Percentiles rank a stretch among this genome's conserved stretches.
These are phyloP conservation scores for Poecile atricapillus DNA, from an alignment of 2,113 vertebrate species.

Conservation along the genomic window DNA sequence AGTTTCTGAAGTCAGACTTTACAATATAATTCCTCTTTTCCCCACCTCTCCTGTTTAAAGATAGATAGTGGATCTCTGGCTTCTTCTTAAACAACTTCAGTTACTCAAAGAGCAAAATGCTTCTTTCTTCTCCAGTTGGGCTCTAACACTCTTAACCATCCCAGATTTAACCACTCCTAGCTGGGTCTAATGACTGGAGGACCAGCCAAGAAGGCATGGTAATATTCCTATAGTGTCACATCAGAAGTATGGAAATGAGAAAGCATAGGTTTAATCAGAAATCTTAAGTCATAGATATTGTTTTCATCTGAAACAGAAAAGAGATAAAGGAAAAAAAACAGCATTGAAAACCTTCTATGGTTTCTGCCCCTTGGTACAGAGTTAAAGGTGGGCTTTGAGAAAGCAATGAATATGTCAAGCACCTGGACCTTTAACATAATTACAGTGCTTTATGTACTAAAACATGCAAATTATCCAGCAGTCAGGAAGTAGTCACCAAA, in stretches of 20 bases:
- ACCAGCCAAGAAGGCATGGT: neutral
- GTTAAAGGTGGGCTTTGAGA: neutral
- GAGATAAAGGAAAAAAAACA: neutral
- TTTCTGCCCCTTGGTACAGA: neutral
- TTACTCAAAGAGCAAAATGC: neutral
- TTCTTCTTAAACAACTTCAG: neutral
- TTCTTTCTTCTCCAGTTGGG: neutral
- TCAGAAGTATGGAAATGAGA: neutral
- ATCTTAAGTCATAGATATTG: neutral
- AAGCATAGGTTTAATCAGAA: neutral
- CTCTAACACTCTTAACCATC: neutral
- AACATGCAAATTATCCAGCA: neutral
- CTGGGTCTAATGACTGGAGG: neutral
- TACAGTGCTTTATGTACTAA: neutral
- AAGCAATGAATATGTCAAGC: neutral
- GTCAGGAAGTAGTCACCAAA: neutral
- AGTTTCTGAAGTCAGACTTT: neutral
- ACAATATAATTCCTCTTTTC: neutral
- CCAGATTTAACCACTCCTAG: neutral
- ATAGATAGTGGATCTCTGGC: neutral
- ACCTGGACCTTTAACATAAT: neutral
- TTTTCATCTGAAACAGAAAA: neutral
- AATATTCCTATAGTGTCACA: neutral
- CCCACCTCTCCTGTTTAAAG: neutral
- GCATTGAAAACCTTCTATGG: neutral